These are phyloP conservation scores for Aleiodes sp. DNA, from an alignment of 1,140 invertebrate genomes.

Conservation along the genomic window DNA sequence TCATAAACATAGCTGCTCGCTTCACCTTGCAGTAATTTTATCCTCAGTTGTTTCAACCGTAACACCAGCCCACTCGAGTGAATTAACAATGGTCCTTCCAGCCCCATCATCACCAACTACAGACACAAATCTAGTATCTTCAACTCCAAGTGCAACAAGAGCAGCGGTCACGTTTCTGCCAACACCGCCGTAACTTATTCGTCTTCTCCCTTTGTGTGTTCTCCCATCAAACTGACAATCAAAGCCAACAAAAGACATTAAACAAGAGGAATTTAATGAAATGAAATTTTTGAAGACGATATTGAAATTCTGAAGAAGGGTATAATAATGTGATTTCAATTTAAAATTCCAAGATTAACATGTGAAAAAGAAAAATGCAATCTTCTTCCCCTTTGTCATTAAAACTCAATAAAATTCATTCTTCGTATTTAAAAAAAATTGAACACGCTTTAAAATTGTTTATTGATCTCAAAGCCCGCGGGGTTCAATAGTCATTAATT, in stretches of 20 bases:
- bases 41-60: conserved; percentile 47
- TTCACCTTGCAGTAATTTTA: conserved; percentile 59
- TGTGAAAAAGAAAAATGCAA: no score
- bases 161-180: conserved; percentile 91
- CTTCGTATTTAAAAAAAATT: no score
- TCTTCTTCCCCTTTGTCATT: no score
- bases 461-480: no score
- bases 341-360: no score
- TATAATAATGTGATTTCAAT: no score
- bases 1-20: neutral
- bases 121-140: conserved; percentile 77
- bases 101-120: conserved; percentile 79
- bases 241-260: conserved; percentile 27
- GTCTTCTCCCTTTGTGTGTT: conserved; percentile 75
- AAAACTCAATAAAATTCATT: no score
- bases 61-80: conserved; percentile 59
- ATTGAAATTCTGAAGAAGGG: no score
- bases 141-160: conserved; percentile 75
- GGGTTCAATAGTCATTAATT: no score
- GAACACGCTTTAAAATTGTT: no score
- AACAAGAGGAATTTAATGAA: conserved; percentile 36
- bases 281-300: no score
- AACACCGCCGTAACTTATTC: conserved; percentile 83
- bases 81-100: conserved; percentile 64
- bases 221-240: conserved; percentile 76